A percentile compares a stretch with the other conserved stretches of the same genome.
Evolutionary conservation across 2,113 vertebrate genomes (phyloP).

Genomic region (Nesogale talazaci): DNA sequence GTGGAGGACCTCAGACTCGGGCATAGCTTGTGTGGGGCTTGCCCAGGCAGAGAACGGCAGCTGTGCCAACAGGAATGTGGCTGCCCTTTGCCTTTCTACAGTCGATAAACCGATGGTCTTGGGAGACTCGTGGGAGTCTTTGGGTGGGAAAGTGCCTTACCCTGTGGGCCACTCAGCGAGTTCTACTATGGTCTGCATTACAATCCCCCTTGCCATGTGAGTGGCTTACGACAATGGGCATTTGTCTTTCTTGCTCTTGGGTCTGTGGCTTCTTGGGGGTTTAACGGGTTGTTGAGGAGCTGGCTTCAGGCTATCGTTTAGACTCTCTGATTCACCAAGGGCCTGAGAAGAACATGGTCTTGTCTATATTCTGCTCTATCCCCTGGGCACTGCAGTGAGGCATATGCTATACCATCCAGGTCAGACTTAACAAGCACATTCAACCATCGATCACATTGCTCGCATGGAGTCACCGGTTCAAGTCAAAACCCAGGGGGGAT

Average conservation of each 20-base stretch:
- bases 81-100: slow-evolving; percentile 53
- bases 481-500: neutral
- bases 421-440: neutral
- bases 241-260: slow-evolving; percentile 17
- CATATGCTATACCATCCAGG: neutral
- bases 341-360: neutral
- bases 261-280: neutral
- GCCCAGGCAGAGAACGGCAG: slow-evolving; percentile 42
- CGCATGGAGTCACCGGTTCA: neutral
- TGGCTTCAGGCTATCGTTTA: neutral
- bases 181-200: neutral
- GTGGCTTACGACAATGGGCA: neutral
- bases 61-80: slow-evolving; percentile 61
- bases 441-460: neutral
- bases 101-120: slow-evolving; percentile 19
- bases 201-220: neutral
- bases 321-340: neutral
- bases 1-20: slow-evolving; percentile 74
- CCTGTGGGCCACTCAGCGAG: neutral
- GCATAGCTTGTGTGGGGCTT: slow-evolving; percentile 70
- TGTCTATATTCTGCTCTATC: neutral
- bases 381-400: neutral
- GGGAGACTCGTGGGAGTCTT: neutral
- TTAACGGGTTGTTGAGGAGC: neutral
- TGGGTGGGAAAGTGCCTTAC: neutral